These are phyloP conservation scores for Cephalopholis sonnerati DNA, from an alignment of 2,113 vertebrate species.

Conservation along the genomic window DNA sequence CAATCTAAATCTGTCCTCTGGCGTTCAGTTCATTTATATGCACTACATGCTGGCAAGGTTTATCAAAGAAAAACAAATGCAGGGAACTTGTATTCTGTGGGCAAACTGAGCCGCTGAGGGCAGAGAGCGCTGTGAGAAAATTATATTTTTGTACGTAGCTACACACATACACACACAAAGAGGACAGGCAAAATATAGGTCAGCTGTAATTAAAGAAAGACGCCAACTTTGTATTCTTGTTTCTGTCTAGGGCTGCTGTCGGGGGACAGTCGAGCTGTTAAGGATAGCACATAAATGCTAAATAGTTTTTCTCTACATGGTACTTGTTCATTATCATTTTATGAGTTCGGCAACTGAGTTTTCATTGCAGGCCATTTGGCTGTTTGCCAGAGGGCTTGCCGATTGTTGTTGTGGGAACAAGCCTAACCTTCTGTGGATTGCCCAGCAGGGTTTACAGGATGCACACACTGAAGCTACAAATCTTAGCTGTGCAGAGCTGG, in stretches of 20 bases:
- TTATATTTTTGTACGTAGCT: neutral
- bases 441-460: constrained; percentile 2
- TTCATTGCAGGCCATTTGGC: constrained; percentile 16
- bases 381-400: neutral
- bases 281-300: neutral
- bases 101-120: constrained; percentile 2
- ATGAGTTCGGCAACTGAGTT: constrained; percentile 5
- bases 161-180: neutral
- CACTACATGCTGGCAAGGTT: neutral
- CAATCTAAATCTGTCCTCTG: neutral
- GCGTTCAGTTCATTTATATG: neutral
- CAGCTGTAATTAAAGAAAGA: neutral
- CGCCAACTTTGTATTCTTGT: neutral
- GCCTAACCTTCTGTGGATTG: neutral
- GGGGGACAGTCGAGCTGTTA: neutral
- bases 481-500: neutral
- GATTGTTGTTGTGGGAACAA: neutral
- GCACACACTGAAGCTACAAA: constrained; percentile 1
- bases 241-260: neutral
- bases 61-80: constrained; percentile 6
- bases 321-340: constrained; percentile 30
- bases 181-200: neutral
- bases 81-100: constrained; percentile 5
- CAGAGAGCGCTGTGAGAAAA: constrained; percentile 7
- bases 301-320: constrained; percentile 15